These are phyloP conservation scores for Cotesia typhae DNA, from an alignment of 1,140 invertebrate genomes.

Conservation along the genomic window DNA sequence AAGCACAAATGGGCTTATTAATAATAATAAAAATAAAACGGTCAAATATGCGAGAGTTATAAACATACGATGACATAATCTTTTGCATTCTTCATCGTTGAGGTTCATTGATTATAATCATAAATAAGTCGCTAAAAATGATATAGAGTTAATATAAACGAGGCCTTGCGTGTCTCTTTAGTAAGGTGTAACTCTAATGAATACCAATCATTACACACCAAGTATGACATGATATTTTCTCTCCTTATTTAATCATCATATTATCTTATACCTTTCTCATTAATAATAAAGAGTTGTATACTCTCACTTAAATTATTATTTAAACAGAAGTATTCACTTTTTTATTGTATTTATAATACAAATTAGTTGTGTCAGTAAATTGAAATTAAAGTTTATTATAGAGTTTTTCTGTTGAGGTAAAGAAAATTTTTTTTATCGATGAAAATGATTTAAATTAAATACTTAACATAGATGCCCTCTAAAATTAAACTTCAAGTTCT, in stretches of 20 bases:
- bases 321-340: not conserved
- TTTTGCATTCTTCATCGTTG: not conserved
- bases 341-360: not conserved
- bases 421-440: too few species aligned
- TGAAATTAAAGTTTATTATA: too few species aligned
- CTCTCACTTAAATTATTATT: not conserved
- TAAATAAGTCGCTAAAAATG: constrained; percentile 1
- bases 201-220: not conserved
- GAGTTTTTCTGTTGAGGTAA: too few species aligned
- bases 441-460: too few species aligned
- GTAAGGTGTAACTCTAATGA: constrained; percentile 6
- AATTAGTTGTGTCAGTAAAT: too few species aligned
- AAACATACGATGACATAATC: constrained; percentile 19
- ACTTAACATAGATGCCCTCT: too few species aligned
- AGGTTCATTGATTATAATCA: constrained; percentile 1
- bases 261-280: not conserved
- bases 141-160: not conserved
- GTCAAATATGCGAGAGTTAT: constrained; percentile 32
- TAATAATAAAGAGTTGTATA: not conserved
- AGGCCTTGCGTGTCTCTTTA: constrained; percentile 14
- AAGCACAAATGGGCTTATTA: not conserved
- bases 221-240: constrained; percentile 18
- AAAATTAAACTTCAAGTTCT: too few species aligned
- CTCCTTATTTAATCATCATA: not conserved
- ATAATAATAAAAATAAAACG: not conserved